A percentile compares a stretch with the other conserved stretches of the same genome.
Evolutionary conservation across 2,113 vertebrate genomes (phyloP).

Genomic region (Pica pica): DNA sequence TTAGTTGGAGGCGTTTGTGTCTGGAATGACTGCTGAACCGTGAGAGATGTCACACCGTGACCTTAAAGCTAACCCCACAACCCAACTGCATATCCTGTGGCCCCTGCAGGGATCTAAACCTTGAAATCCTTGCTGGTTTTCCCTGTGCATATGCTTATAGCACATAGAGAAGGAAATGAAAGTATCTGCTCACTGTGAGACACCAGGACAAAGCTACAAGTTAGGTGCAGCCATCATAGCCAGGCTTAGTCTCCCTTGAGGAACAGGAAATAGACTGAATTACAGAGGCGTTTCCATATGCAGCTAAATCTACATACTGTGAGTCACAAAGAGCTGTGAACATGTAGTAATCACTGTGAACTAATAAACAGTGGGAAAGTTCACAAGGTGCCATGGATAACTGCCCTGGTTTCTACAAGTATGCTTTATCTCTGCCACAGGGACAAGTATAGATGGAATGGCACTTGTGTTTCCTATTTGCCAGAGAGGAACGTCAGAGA

Average conservation of each 20-base stretch:
- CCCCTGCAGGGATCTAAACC: not conserved
- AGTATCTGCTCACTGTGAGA: not conserved
- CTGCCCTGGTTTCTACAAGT: not conserved
- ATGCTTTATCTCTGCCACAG: not conserved
- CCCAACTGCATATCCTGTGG: conserved; percentile 1
- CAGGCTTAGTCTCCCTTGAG: not conserved
- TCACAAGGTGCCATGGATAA: not conserved
- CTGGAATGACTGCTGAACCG: not conserved
- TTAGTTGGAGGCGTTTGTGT: not conserved
- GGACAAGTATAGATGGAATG: not conserved
- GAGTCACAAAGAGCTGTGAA: not conserved
- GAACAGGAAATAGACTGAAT: not conserved
- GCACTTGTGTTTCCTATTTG: not conserved
- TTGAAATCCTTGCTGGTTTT: not conserved
- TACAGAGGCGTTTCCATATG: not conserved
- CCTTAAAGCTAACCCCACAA: not conserved
- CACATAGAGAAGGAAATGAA: not conserved
- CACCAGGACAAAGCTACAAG: not conserved
- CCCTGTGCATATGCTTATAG: not conserved
- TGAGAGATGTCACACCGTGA: not conserved
- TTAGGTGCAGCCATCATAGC: not conserved
- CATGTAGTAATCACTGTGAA: not conserved
- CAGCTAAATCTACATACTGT: not conserved
- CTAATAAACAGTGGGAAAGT: not conserved
- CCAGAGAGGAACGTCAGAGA: not conserved